Conservation (phyloP, 2,888 invertebrate genomes). For the Perizoma affinitatum region DNA sequence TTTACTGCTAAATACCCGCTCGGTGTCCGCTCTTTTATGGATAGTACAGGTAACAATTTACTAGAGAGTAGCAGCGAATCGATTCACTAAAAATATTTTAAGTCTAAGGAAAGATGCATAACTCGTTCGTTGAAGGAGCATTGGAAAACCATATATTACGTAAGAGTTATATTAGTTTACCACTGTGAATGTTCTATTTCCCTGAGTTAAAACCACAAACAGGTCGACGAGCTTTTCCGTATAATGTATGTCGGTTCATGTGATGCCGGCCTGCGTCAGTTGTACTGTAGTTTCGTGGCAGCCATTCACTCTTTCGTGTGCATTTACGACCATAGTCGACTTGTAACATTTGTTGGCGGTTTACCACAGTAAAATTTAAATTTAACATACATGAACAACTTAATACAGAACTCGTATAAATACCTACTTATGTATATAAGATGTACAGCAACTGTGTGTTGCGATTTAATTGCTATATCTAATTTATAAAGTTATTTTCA, state of each 20-base stretch:
- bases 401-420: constrained; percentile 12
- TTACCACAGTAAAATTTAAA: constrained; percentile 23
- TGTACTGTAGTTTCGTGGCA: constrained; percentile 10
- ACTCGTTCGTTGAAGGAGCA: not conserved
- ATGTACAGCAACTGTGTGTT: no score
- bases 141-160: not conserved
- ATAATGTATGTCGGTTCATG: constrained; percentile 4
- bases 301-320: constrained; percentile 21
- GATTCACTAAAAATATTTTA: not conserved
- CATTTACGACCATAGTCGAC: constrained; percentile 17
- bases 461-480: no score
- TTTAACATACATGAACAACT: constrained; percentile 22
- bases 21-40: no score
- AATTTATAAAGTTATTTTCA: no score
- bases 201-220: not conserved
- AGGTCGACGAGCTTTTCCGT: not conserved
- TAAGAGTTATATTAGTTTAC: not conserved
- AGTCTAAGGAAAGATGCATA: not conserved
- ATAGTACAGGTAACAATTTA: not conserved
- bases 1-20: no score
- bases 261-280: constrained; percentile 1
- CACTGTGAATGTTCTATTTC: not conserved
- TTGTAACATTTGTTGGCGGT: constrained; percentile 24
- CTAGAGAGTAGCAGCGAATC: not conserved
- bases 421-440: not conserved